Base-by-base conservation (phyloP, 2,797 vertebrate genomes). In the Gobio occitaniae region DNA sequence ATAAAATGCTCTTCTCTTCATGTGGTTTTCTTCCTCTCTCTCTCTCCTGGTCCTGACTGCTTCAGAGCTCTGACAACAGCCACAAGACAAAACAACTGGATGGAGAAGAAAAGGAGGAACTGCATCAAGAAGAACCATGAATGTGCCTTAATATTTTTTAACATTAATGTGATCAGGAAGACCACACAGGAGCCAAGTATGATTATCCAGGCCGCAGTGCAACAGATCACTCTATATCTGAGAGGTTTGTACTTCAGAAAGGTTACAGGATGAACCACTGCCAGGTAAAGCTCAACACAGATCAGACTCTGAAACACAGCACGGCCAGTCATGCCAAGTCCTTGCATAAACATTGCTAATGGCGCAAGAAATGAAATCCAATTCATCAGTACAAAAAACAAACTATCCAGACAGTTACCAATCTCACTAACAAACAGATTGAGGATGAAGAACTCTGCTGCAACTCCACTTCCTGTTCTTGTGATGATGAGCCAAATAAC, bases 161-260 rank as follows among this genome's bases (percentile, higher is more conserved):
- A n/a, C n/a, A n/a, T n/a, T n/a, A n/a, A 10, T 16, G 12, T 10
- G 19, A 56, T 16, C 48, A 41, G 0, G 66, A 44, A 50, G 19
- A 7, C 1, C 25, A 70, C 16, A 70, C 65, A 70, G 6, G 48
- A 25, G 1, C 6, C 48, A 12, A 44, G 12, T 12, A 41, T 69
- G 15, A 70, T 3, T 3, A 68, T 70, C 79, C 79, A 81, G 65
- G 8, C 32, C 13, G 0, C 79, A 17, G 32, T 2, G 19, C 32
- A 70, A 48, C 48, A 81, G 48, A 70, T 52, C 16, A 56, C 32
- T 68, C 47, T 66, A 36, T 80, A 80, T 66, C 78, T 66, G 32
- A 80, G 78, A 80, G 78, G 78, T 66, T 69, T 80, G 78, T 0
- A 52, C 29, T 80, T 80, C n/a, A 80, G 63, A 36, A 80, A 80